A percentile compares a stretch with the other conserved stretches of the same genome.
Evolutionary conservation across 2,888 invertebrate species (phyloP).

Genomic region (Clivina fossor): DNA sequence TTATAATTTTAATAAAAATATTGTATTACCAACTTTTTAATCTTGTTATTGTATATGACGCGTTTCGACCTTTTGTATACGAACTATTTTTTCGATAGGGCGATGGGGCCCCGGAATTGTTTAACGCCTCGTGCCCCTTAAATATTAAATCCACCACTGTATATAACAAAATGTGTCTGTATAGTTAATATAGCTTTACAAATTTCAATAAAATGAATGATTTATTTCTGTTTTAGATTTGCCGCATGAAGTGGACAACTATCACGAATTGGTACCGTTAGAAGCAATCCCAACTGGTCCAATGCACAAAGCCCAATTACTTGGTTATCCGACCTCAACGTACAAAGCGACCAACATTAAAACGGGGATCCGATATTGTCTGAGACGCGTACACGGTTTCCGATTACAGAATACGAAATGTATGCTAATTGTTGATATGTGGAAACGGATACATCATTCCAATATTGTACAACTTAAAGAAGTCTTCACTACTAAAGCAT

Average conservation of each 20-base stretch:
- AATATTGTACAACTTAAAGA: conserved; percentile 92
- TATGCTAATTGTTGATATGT: conserved; percentile 83
- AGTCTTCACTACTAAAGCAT: conserved; percentile 92
- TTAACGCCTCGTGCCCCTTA: no score
- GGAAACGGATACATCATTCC: conserved; percentile 94
- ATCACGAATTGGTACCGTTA: conserved; percentile 82
- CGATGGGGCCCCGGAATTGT: no score
- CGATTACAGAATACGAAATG: conserved; percentile 81
- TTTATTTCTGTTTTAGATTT: conserved; percentile 61
- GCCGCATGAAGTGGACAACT: conserved; percentile 87
- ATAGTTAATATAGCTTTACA: not conserved
- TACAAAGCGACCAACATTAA: conserved; percentile 90
- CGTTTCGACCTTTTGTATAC: no score
- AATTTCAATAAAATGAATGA: not conserved
- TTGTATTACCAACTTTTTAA: no score
- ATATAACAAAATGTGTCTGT: no score
- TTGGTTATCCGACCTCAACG: conserved; percentile 77
- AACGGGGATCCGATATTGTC: conserved; percentile 80
- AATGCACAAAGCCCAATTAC: conserved; percentile 67
- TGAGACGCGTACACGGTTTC: conserved; percentile 87
- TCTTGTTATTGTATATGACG: no score
- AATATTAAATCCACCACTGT: no score
- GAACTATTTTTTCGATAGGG: no score
- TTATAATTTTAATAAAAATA: no score
- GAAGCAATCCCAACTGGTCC: conserved; percentile 65